These are phyloP conservation scores for Holcopasites calliopsidis DNA, from an alignment of 1,140 invertebrate genomes.

Conservation along the genomic window DNA sequence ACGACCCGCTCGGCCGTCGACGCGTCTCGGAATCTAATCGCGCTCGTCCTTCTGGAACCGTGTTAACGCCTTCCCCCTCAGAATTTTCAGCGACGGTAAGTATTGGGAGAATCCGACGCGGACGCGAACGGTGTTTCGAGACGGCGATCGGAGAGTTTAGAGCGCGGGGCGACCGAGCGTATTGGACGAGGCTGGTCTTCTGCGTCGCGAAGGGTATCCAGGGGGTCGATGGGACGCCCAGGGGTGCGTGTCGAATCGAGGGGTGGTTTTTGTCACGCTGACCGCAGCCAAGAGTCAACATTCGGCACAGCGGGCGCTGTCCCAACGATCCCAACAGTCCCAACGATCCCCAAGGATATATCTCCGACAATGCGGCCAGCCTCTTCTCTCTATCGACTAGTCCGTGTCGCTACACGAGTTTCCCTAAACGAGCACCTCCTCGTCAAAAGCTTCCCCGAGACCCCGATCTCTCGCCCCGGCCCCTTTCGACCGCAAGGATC, in stretches of 20 bases:
- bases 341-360: conserved; percentile 27
- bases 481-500: no score
- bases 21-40: no score
- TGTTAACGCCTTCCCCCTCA: no score
- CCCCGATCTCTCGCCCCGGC: neutral
- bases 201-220: neutral
- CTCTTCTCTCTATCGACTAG: conserved; percentile 1
- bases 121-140: no score
- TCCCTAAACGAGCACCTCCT: neutral
- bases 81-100: no score
- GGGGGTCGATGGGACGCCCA: conserved; percentile 38
- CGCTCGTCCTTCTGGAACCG: no score
- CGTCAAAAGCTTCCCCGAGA: neutral
- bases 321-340: conserved; percentile 37
- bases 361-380: conserved; percentile 34
- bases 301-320: conserved; percentile 70
- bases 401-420: neutral
- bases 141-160: neutral
- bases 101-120: no score
- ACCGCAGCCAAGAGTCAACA: conserved; percentile 74
- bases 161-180: neutral
- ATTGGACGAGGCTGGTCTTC: conserved; percentile 1
- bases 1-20: no score
- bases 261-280: conserved; percentile 72
- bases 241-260: conserved; percentile 73